Conservation (phyloP, 2,888 invertebrate species). For the Epirrhoe alternata region DNA sequence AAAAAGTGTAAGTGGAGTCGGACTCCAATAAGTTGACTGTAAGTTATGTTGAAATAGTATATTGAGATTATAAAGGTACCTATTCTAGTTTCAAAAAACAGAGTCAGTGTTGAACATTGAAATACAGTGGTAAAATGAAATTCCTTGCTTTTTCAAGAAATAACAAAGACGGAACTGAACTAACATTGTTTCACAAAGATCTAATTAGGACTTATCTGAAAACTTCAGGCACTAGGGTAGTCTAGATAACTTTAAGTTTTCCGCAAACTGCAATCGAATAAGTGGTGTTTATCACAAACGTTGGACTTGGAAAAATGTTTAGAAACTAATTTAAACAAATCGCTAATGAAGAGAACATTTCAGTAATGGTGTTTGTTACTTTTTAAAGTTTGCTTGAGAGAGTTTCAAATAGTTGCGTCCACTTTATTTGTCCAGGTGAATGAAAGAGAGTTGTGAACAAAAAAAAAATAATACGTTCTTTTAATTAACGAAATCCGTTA, state of each 20-base stretch:
- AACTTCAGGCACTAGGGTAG: constrained; percentile 13
- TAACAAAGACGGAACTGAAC: not conserved
- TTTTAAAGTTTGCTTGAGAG: not conserved
- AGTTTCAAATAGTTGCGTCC: not conserved
- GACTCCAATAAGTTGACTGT: not conserved
- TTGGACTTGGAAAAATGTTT: constrained; percentile 23
- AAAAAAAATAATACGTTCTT: too few species aligned
- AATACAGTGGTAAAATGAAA: not conserved
- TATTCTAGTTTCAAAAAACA: not conserved
- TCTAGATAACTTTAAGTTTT: constrained; percentile 33
- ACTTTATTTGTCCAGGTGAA: not conserved
- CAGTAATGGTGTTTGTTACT: constrained; percentile 33
- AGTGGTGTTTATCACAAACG: constrained; percentile 40
- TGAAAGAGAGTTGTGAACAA: too few species aligned
- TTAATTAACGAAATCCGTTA: too few species aligned
- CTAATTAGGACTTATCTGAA: constrained; percentile 21
- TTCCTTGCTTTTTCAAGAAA: not conserved
- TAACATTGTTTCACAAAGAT: constrained; percentile 8
- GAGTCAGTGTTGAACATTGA: not conserved
- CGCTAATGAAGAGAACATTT: constrained; percentile 29
- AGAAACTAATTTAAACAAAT: constrained; percentile 37
- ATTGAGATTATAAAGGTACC: not conserved
- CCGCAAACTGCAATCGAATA: constrained; percentile 46
- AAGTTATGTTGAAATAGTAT: not conserved
- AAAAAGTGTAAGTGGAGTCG: not conserved